Conservation (phyloP, 2,797 vertebrate species). For the Antrozous pallidus region DNA sequence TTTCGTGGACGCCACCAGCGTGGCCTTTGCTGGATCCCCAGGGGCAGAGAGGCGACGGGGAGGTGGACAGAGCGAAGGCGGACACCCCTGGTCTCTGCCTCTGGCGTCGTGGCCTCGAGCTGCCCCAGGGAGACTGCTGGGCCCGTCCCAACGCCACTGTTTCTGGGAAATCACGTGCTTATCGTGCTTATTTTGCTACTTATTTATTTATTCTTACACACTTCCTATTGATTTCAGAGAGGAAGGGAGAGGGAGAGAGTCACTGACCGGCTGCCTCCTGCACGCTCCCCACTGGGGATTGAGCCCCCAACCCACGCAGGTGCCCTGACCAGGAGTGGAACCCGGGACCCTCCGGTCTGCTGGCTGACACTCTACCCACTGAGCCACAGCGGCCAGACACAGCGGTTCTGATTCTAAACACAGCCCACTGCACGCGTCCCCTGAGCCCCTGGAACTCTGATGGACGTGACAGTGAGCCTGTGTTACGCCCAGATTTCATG, state of each 20-base stretch:
- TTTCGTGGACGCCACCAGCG: not conserved
- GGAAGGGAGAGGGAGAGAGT: no score
- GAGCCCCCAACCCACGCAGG: no score
- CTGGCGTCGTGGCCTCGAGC: not conserved
- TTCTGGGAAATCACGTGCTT: constrained; percentile 27
- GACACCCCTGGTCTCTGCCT: constrained; percentile 16
- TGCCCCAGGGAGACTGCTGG: not conserved
- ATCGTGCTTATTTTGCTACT: not conserved
- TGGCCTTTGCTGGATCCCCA: not conserved
- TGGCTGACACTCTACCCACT: no score
- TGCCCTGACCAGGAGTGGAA: no score
- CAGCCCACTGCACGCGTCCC: not conserved
- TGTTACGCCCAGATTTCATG: no score
- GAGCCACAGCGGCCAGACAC: no score
- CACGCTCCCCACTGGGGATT: no score
- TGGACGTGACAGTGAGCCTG: not conserved
- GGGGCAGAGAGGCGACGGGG: not conserved
- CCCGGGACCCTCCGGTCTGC: no score
- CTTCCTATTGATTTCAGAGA: no score
- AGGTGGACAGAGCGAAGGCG: not conserved
- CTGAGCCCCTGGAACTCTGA: not conserved
- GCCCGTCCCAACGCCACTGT: not conserved
- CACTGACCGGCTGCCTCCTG: no score
- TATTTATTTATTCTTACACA: no score
- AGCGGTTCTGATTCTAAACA: not conserved